These are phyloP conservation scores for Coregonus sp. DNA, from an alignment of 2,797 vertebrate species.

Conservation along the genomic window DNA sequence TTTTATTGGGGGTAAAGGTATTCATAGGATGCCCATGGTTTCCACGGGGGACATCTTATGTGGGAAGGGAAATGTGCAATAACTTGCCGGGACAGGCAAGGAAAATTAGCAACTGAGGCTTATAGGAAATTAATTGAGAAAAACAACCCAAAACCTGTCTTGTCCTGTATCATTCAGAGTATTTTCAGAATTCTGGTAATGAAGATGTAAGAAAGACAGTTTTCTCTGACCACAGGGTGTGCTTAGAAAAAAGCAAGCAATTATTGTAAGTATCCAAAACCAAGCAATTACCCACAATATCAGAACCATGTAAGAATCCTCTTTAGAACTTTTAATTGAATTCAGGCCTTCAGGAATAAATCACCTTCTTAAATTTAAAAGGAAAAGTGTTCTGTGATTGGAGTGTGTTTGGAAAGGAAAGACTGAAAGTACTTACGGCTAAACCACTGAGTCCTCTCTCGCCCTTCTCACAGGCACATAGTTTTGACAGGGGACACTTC, in stretches of 20 bases:
- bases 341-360: slow-evolving; percentile 20
- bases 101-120: slow-evolving; percentile 30
- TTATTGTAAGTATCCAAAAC: slow-evolving; percentile 5
- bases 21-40: slow-evolving; percentile 45
- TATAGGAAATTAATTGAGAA: slow-evolving; percentile 39
- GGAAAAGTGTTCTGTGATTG: slow-evolving; percentile 25
- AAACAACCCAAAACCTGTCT: not conserved
- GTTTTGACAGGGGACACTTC: slow-evolving; percentile 83
- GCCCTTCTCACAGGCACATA: slow-evolving; percentile 88
- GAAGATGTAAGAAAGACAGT: slow-evolving; percentile 19
- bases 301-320: slow-evolving; percentile 34
- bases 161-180: slow-evolving; percentile 47
- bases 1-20: slow-evolving; percentile 42
- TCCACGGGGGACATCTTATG: slow-evolving; percentile 48
- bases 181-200: slow-evolving; percentile 26
- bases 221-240: slow-evolving; percentile 41
- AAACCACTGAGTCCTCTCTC: slow-evolving; percentile 83
- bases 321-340: slow-evolving; percentile 23
- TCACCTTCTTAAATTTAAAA: slow-evolving; percentile 33
- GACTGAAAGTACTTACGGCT: slow-evolving; percentile 77
- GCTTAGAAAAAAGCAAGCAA: slow-evolving; percentile 40
- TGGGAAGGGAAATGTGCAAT: slow-evolving; percentile 47
- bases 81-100: slow-evolving; percentile 24
- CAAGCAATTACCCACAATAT: slow-evolving; percentile 42
- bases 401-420: slow-evolving; percentile 21